Conservation (phyloP, 2,888 invertebrate genomes). For the Penaeus monodon region DNA sequence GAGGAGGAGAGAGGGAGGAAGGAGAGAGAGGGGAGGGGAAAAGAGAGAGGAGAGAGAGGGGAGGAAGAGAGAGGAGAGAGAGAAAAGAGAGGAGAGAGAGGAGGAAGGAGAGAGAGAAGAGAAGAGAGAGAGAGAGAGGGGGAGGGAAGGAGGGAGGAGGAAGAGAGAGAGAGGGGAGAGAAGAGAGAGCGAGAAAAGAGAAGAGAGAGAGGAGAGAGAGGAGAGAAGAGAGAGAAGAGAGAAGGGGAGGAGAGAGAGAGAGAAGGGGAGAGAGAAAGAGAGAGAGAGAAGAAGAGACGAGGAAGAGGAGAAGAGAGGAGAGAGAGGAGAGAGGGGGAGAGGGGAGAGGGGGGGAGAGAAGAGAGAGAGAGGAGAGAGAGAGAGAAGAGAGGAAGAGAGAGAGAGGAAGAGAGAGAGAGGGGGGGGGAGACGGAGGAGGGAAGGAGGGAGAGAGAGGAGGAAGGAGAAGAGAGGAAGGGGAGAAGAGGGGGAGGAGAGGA, state of each 20-base stretch:
- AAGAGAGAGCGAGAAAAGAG: not conserved
- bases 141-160: not conserved
- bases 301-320: not conserved
- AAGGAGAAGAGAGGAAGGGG: no score
- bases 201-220: not conserved
- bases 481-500: no score
- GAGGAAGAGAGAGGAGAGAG: no score
- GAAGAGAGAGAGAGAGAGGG: slow-evolving; percentile 1
- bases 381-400: no score
- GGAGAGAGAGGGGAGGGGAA: no score
- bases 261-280: not conserved
- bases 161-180: not conserved
- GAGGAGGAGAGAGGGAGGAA: not conserved
- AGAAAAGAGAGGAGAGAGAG: no score
- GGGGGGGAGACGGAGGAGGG: no score
- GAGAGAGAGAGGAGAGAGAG: no score
- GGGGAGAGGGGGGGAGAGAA: not conserved
- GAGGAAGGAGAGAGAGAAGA: not conserved
- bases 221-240: not conserved
- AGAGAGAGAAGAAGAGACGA: no score
- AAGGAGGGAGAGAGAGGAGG: no score
- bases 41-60: no score
- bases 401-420: no score
- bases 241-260: not conserved
- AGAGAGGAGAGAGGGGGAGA: not conserved